These are phyloP conservation scores for Globia sparganii DNA, from an alignment of 2,888 invertebrate genomes.

Conservation along the genomic window DNA sequence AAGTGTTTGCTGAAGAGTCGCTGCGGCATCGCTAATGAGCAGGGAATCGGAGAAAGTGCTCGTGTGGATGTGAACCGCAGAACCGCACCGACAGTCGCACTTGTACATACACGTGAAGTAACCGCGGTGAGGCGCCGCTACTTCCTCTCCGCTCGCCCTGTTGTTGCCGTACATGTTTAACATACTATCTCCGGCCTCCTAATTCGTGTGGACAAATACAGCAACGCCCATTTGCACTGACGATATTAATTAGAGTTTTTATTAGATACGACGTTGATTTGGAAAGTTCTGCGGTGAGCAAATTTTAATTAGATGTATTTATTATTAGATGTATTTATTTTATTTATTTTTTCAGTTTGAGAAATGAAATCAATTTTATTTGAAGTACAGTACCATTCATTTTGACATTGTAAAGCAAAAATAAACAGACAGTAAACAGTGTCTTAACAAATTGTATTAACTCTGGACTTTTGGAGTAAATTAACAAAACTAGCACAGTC, in stretches of 20 bases:
- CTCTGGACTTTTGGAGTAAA: conserved; percentile 13
- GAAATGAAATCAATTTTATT: background rate
- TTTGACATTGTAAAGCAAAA: background rate
- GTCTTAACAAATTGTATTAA: conserved; percentile 23
- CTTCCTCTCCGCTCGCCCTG: conserved; percentile 64
- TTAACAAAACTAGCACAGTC: conserved; percentile 38
- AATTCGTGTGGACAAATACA: conserved; percentile 64
- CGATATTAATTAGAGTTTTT: conserved; percentile 35
- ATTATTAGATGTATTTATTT: no score
- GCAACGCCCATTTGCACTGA: conserved; percentile 22
- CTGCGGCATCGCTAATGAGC: conserved; percentile 86
- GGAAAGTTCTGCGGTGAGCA: conserved; percentile 42
- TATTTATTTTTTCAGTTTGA: no score
- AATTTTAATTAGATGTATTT: conserved; percentile 15
- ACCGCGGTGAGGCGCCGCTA: conserved; percentile 47
- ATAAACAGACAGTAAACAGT: background rate
- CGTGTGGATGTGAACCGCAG: conserved; percentile 75
- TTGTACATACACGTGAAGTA: conserved; percentile 60
- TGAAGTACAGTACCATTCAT: background rate
- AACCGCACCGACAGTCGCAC: conserved; percentile 69
- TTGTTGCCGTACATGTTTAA: conserved; percentile 60
- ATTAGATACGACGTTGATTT: conserved; percentile 42
- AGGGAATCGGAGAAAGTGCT: conserved; percentile 83
- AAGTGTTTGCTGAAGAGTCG: conserved; percentile 85
- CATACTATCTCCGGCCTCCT: conserved; percentile 68